Evolutionary conservation across 1,140 invertebrate species (phyloP).

Genomic region (Monochamus saltuarius): DNA sequence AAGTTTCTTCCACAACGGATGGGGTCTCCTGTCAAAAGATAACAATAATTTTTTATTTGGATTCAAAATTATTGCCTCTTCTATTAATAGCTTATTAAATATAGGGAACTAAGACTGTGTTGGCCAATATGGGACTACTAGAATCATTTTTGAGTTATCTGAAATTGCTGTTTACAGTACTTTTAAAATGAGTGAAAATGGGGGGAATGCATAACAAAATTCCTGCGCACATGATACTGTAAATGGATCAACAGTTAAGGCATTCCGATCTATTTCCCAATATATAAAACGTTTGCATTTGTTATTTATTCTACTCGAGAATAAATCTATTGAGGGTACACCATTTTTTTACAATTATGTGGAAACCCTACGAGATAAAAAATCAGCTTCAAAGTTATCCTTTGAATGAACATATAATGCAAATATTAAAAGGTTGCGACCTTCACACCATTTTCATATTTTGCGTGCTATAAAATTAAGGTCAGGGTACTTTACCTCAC

Average conservation of each 20-base stretch:
- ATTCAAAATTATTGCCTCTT: conserved; percentile 18
- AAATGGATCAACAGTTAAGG: conserved; percentile 36
- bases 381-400: conserved; percentile 37
- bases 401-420: conserved; percentile 32
- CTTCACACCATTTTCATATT: conserved; percentile 43
- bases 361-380: conserved; percentile 31
- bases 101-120: conserved; percentile 32
- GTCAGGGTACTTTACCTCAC: conserved; percentile 14
- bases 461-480: conserved; percentile 1
- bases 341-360: conserved; percentile 25
- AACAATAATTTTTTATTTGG: conserved; percentile 22
- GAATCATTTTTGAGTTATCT: conserved; percentile 35
- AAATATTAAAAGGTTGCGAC: conserved; percentile 34
- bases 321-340: no score
- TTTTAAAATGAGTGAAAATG: conserved; percentile 39
- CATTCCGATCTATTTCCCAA: conserved; percentile 32
- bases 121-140: conserved; percentile 40
- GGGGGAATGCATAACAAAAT: conserved; percentile 43
- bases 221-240: conserved; percentile 34
- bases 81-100: conserved; percentile 21
- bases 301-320: conserved; percentile 30
- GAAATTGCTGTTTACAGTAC: conserved; percentile 36
- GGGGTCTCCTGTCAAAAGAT: conserved; percentile 1
- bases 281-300: conserved; percentile 39
- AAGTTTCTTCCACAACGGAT: conserved; percentile 4